Base-by-base conservation (phyloP, 2,797 vertebrate species). In the Enoplosus armatus region DNA sequence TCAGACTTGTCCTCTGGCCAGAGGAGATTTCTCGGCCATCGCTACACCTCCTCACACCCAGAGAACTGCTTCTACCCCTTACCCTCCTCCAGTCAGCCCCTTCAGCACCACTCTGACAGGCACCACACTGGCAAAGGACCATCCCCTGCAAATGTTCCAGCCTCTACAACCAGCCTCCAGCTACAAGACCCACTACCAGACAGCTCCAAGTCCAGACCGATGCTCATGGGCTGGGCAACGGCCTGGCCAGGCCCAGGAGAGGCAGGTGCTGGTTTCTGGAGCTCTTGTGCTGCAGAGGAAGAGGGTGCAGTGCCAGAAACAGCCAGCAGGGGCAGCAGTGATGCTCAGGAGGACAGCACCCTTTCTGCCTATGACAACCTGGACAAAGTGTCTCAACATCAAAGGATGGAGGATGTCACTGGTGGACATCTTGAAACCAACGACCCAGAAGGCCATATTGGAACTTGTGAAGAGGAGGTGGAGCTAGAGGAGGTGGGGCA, bases 321-420 rank as follows among this genome's bases (percentile, higher is more conserved):
- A 20, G 88, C 80, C 39, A 95, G 93, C 1, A 45, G 82, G 1
- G 90, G 83, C 27, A 92, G 92, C 80, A 93, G 94, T 48, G 92
- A 94, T 24, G 86, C 82, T 8, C 91, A 93, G 55, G 94, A 94
- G 48, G 93, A 94, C 47, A 95, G 94, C 84, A 92, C 82, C 3
- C 73, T 90, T 2, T 96, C 95, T 2, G 92, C 89, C 27, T 96
- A 96, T 0, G 95, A 96, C 82, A 96, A 96, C 80, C 75, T 95
- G 68, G 83, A 91, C 47, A 83, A 63, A 65, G 66, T 8, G 15
- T 80, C 85, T 58, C 26, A 29, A 2, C 2, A 4, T 41, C 68
- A 67, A 20, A 71, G 4, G 4, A 51, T 68, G 63, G 75, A 86
- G 20, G 79, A 85, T 0, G 62, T 61, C 16, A 20, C n/a, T 12